Evolutionary conservation across 2,888 invertebrate genomes (phyloP), one percentile per base, ranked within the genome.

Genomic region (Epinotia nisella): DNA sequence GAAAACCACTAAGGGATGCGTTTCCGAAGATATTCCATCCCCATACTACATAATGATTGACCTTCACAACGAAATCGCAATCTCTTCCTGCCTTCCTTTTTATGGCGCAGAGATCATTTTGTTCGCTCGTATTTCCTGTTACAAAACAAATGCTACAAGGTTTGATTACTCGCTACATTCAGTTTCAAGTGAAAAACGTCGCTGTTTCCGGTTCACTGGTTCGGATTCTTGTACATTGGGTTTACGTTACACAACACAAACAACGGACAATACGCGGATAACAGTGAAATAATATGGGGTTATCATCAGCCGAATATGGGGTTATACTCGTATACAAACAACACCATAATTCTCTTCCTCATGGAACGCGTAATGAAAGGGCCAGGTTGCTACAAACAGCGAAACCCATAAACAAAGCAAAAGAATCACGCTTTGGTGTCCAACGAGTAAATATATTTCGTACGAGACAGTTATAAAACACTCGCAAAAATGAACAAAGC

Each of bases 81-180:
- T 71, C 45, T 55, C 55, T 45, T 35, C 60, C 67, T 21, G 61
- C 62, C 62, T 68, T 68, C 39, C n/a, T 56, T 61, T 67, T 60
- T 56, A 61, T 60, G 53, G 53, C 55, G 49, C 39, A 72, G 61
- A 68, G 35, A 72, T 56, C 21, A 24, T 62, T 39, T 17, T 21
- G 55, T 17, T 29, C 49, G 35, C 21, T 49, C 35, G 39, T 35
- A 51, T 61, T 61, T 68, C 61, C 71, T 45, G 55, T 56, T 61
- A 49, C n/a, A 49, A 49, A 49, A 61, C 62, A 67, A 66, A 62
- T 62, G 61, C n/a, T 58, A 56, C 61, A 56, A 72, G 68, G 67
- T 68, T 62, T 68, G 56, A 72, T 67, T 68, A 68, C 58, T 39
- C 72, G 15, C 72, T 58, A 9, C 72, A 61, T 71, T 61, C 45